Base-by-base conservation (phyloP, 53 echinoderm and acorn worm genomes). In the Astropecten irregularis region DNA sequence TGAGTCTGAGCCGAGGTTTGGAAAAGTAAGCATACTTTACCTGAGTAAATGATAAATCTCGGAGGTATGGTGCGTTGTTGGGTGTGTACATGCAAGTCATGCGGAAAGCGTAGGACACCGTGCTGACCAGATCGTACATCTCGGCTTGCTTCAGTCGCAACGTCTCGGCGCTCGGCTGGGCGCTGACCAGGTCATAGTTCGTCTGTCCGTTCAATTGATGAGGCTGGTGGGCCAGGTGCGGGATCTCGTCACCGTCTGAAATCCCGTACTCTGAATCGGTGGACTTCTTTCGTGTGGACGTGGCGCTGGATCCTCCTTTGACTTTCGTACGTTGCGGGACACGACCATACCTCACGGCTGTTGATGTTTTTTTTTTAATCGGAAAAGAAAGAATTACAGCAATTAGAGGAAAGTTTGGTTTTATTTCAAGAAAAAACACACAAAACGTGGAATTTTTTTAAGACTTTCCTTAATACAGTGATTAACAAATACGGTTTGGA, bases 41-140 rank as follows among this genome's bases (percentile, higher is more conserved):
- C 95, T 95, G 95, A 71, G 96, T 84, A 73, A 91, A 96, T 22
- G 91, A 88, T 65, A 93, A 93, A 65, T 95, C 94, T 86, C 99
- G 88, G 90, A 99, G 94, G 68, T 86, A 93, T 57, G 99, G 99
- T 67, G 92, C 88, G 71, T 86, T 94, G 52, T 92, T 89, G 35
- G 89, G 88, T 33, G 85, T 88, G 84, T 99, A 99, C 74, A 94
- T 77, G 83, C 99, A 99, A 32, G 99, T 99, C 89, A 99, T 93
- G 15, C 93, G 92, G 88, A 92, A 99, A 22, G 94, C 94, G 42
- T 92, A 99, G 10, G 99, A 92, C 67, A 99, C 88, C 18, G 94
- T 93, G 70, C 94, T 94, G 20, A 99, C 99, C 53, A 99, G 69
- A 47, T 99, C 99, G 57, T 92, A 99, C 99, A 99, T 99, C 70